These are phyloP conservation scores for Damaliscus lunatus DNA, from an alignment of 2,113 vertebrate genomes.

Conservation along the genomic window DNA sequence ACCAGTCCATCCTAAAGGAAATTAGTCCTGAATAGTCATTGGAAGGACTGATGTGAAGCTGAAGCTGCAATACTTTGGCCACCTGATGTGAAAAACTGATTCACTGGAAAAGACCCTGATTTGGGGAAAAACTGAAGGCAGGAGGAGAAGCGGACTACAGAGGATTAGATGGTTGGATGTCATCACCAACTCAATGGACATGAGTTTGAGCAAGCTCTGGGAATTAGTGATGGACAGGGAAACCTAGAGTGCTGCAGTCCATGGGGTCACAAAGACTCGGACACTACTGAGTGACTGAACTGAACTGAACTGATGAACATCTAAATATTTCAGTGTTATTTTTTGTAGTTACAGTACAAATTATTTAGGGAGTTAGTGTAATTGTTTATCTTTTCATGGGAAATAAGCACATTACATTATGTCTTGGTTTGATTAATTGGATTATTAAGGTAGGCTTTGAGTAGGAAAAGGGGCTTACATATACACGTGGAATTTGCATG, in stretches of 20 bases:
- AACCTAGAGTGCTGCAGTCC: not conserved
- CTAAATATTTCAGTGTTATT: not conserved
- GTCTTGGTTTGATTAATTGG: not conserved
- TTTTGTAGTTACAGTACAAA: not conserved
- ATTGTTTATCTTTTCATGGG: not conserved
- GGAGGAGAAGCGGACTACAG: not conserved
- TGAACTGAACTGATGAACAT: not conserved
- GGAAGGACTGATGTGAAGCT: not conserved
- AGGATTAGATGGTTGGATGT: not conserved
- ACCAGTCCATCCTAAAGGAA: not conserved
- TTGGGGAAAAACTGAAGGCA: not conserved
- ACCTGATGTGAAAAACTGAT: not conserved
- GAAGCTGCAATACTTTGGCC: not conserved
- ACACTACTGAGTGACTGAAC: not conserved
- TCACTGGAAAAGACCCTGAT: not conserved
- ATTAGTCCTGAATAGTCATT: not conserved
- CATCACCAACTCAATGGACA: not conserved
- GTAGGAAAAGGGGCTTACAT: not conserved
- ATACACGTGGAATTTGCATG: not conserved
- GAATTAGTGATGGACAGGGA: not conserved
- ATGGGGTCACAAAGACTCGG: not conserved
- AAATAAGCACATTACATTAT: not conserved
- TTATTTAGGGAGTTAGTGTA: not conserved
- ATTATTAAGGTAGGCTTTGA: not conserved
- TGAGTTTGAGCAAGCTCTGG: not conserved